These are phyloP conservation scores for Polyergus mexicanus DNA, from an alignment of 1,140 invertebrate species.

Conservation along the genomic window DNA sequence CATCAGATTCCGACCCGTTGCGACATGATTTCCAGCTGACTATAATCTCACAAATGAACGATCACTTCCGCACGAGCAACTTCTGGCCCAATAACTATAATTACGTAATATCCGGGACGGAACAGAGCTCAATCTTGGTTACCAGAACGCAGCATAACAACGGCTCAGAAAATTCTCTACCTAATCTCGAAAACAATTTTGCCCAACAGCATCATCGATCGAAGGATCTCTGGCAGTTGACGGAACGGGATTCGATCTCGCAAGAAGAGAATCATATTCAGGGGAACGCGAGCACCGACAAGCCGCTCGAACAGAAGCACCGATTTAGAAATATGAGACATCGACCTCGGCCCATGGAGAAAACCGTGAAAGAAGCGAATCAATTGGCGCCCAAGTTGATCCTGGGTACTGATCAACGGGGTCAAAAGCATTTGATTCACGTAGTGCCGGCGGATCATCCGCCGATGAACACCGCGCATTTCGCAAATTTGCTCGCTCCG, in stretches of 20 bases:
- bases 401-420: constrained; percentile 74
- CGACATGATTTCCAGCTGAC: constrained; percentile 76
- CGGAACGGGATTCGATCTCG: constrained; percentile 13
- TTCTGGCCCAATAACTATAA: constrained; percentile 62
- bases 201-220: not conserved
- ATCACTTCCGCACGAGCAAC: constrained; percentile 42
- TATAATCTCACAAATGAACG: constrained; percentile 67
- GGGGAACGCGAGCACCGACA: not conserved
- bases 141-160: not conserved
- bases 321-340: not conserved
- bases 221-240: constrained; percentile 21
- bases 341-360: not conserved
- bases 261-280: not conserved
- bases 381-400: constrained; percentile 67
- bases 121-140: not conserved
- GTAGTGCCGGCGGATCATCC: constrained; percentile 66
- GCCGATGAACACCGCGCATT: not conserved
- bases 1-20: not conserved
- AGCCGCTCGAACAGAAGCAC: not conserved
- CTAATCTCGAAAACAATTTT: constrained; percentile 17
- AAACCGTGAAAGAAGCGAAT: not conserved
- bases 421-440: constrained; percentile 76
- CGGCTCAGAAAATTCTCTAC: not conserved
- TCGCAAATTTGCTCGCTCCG: not conserved
- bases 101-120: constrained; percentile 63